Base-by-base conservation (phyloP, 2,113 vertebrate species). In the Thryonomys swinderianus region DNA sequence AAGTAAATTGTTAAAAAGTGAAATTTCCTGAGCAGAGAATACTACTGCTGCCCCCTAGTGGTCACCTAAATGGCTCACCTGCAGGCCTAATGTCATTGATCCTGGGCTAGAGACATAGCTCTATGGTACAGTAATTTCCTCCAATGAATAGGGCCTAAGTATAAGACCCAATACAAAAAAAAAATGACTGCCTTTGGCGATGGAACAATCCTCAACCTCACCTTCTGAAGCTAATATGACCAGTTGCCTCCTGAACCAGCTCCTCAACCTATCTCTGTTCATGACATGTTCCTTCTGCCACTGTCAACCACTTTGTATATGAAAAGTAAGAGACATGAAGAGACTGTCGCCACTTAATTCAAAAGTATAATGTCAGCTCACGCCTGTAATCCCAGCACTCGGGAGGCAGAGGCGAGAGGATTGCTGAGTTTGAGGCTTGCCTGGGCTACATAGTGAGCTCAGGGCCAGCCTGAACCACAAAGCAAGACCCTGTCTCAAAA, bases 31-130 rank as follows among this genome's bases (percentile, higher is more conserved):
- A 21, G 40, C 18, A 84, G 34, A 64, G 61, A 7, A 2, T 62
- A 53, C 84, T 34, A 37, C 83, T 95, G 76, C 96, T 97, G 98
- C 51, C 98, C 97, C 95, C 98, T 98, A 82, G 96, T 97, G 98
- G 95, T 67, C 95, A 82, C 59, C 51, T 94, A 83, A 92, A 62
- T 78, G 62, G 91, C 80, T 55, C 48, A 59, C 66, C 25, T 32
- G 13, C 4, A 67, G 80, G 37, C 48, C 45, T 66, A 62, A 69
- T 32, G 62, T 48, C 34, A 14, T 40, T 34, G 48, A 40, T 42
- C 23, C 34, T 9, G 9, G 21, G 21, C 12, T 32, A 14, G 42
- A 48, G 57, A 13, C 6, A 4, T 16, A 27, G n/a, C 61, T 21
- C 32, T 45, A 7, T 12, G n/a, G 16, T 16, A 32, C 48, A 55